phyloP scores from a whole-genome alignment of 1,140 invertebrate species.

The Procambarus virginalis region DNA sequence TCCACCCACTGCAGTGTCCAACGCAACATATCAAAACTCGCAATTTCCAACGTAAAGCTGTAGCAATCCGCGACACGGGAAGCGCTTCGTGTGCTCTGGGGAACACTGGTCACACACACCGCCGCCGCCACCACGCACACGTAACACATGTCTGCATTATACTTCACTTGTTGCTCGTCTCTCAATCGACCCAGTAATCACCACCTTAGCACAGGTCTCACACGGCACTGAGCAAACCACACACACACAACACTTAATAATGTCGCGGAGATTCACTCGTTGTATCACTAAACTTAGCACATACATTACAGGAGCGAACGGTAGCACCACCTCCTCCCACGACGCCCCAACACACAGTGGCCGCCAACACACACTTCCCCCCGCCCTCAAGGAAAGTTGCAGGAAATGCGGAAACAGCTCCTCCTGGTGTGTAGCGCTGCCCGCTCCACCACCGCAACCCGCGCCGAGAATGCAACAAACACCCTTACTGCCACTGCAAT shows the following conservation, averaged over 20 bases:
- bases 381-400: conserved; percentile 25
- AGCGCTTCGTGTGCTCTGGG: too few relatives aligned
- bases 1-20: too few relatives aligned
- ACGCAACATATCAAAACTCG: too few relatives aligned
- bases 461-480: not conserved
- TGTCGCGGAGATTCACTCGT: too few relatives aligned
- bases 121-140: too few relatives aligned
- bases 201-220: not conserved
- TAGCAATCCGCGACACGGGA: too few relatives aligned
- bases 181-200: not conserved
- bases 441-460: not conserved
- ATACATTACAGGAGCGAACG: not conserved
- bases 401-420: conserved; percentile 36
- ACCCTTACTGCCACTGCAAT: not conserved
- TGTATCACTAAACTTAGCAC: too few relatives aligned
- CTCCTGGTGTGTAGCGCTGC: not conserved
- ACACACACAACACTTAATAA: not conserved
- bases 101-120: too few relatives aligned
- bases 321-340: conserved; percentile 2
- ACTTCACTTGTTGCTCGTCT: not conserved
- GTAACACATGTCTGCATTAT: not conserved
- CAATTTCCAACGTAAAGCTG: too few relatives aligned
- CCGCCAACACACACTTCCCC: not conserved
- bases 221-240: too few relatives aligned
- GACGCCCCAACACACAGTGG: not conserved